Evolutionary conservation across 2,113 vertebrate species (phyloP).

Genomic region (Orcinus orca): DNA sequence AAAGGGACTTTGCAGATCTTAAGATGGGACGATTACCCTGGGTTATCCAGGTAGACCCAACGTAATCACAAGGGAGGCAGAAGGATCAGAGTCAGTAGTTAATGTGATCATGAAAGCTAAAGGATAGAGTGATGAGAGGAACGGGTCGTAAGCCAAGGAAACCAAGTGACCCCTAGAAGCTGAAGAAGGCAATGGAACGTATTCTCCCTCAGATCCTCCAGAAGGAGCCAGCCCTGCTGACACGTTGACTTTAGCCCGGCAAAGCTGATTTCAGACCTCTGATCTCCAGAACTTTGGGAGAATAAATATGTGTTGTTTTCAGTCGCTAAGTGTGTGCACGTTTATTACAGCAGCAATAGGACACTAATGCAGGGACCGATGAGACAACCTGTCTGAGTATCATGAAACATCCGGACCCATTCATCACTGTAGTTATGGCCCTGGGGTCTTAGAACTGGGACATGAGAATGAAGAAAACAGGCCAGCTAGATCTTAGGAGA

Average conservation of each 20-base stretch:
- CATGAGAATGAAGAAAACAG: background rate
- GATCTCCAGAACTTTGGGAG: background rate
- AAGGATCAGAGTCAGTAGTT: background rate
- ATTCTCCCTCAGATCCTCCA: background rate
- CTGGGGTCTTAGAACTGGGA: background rate
- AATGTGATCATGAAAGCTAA: background rate
- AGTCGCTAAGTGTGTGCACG: background rate
- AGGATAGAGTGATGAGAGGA: background rate
- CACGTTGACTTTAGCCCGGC: background rate
- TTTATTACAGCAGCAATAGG: background rate
- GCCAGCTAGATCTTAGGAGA: background rate
- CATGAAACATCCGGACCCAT: background rate
- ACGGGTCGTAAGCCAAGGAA: background rate
- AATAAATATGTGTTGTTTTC: accelerated
- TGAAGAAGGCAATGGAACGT: background rate
- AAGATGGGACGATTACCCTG: too few relatives aligned
- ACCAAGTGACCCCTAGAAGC: background rate
- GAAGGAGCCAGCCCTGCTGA: background rate
- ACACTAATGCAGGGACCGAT: too few relatives aligned
- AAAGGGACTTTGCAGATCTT: background rate
- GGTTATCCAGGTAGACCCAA: background rate
- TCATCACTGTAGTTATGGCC: too few relatives aligned
- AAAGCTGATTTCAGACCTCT: background rate
- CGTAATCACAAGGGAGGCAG: background rate
- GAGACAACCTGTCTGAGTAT: background rate